Conservation (phyloP, 2,113 vertebrate species). For the Peromyscus californicus region DNA sequence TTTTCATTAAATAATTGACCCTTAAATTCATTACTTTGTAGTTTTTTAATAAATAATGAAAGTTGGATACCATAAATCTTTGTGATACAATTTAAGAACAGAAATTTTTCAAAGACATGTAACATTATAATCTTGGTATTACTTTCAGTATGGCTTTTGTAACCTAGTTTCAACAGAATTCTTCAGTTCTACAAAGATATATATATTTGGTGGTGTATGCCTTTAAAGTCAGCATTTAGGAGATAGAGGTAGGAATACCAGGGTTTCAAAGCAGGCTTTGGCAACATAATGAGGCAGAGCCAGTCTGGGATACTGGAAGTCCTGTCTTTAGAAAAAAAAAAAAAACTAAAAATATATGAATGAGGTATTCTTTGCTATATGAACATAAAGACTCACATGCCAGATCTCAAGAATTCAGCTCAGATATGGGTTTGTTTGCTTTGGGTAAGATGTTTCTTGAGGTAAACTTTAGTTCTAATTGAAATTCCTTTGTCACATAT, state of each 20-base stretch:
- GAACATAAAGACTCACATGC: conserved; percentile 9
- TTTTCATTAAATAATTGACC: conserved; percentile 2
- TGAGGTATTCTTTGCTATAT: conserved; percentile 28
- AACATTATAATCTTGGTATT: not conserved
- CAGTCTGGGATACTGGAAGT: not conserved
- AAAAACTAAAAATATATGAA: not conserved
- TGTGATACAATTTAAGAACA: not conserved
- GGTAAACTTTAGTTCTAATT: conserved; percentile 30
- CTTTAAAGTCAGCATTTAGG: not conserved
- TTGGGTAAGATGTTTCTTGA: conserved; percentile 46
- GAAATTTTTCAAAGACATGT: not conserved
- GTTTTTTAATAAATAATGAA: conserved; percentile 43
- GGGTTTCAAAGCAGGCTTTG: not conserved
- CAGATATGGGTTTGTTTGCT: not conserved
- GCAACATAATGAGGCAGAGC: not conserved
- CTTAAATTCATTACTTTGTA: conserved; percentile 46
- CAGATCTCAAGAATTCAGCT: conserved; percentile 52
- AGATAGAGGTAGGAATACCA: not conserved
- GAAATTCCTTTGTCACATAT: conserved; percentile 11
- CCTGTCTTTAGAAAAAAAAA: not conserved
- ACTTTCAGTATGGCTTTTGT: conserved; percentile 38
- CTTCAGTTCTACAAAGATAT: not conserved
- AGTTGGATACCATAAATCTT: not conserved
- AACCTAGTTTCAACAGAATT: conserved; percentile 7
- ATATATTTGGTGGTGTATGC: not conserved